Evolutionary conservation across 2,888 invertebrate species (phyloP), one percentile per base, ranked within the genome.

Genomic region (Spodoptera littoralis): DNA sequence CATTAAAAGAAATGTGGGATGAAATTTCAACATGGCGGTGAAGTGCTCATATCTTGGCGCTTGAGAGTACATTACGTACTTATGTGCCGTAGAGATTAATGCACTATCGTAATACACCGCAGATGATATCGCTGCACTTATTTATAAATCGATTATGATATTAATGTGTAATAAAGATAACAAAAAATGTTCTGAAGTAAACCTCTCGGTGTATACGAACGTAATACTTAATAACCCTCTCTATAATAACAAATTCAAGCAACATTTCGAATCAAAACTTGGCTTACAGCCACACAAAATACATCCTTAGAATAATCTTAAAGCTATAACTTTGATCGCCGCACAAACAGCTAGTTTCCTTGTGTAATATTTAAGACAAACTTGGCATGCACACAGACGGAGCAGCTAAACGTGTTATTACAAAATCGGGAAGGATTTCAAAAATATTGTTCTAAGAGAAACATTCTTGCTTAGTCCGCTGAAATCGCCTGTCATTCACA

Each of bases 341-440:
- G 49, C 43, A 59, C 64, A 57, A 71, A 72, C 43, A 70, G 44
- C n/a, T 4, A 60, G 70, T 57, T 70, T 70, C 70, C 53, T 74
- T 46, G 70, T 69, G 41, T 53, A 63, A 52, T 70, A 70, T 70
- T 75, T 65, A 61, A 73, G 56, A 43, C 44, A 43, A 65, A 75
- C 64, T 74, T 74, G 76, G 66, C 65, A 65, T 70, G 13, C 36
- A 43, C n/a, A 50, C 30, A 22, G n/a, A 46, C 24, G 30, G 45
- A 11, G n/a, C 59, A 51, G 36, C 48, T 52, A 36, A 60, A 55
- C 36, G 47, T 69, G 48, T 68, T 62, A 55, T 60, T 54, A 49
- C 60, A 57, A 55, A 53, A 58, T 54, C 56, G 57, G 70, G 71
- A 64, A 70, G 59, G 74, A 58, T 41, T 58, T 52, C 22, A 36